These are phyloP conservation scores for Seriola rivoliana DNA, from an alignment of 2,113 vertebrate species.

Conservation along the genomic window DNA sequence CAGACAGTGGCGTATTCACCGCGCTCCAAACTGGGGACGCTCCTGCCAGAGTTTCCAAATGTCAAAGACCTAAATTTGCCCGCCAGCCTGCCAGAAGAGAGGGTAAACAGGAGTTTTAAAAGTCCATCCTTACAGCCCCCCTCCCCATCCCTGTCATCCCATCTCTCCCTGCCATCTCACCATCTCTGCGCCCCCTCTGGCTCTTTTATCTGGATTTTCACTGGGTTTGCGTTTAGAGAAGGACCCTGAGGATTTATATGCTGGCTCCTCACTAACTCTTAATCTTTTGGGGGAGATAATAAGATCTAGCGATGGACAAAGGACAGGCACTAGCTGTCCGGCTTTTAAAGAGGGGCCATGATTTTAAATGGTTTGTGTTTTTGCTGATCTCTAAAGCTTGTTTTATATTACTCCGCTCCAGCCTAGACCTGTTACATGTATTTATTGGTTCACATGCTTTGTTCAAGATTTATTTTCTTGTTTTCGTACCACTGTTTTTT, in stretches of 20 bases:
- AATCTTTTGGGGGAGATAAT: slow-evolving; percentile 87
- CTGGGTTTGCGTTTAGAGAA: slow-evolving; percentile 82
- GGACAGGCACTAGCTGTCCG: slow-evolving; percentile 83
- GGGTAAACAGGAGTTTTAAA: slow-evolving; percentile 91
- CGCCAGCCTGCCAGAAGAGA: slow-evolving; percentile 97
- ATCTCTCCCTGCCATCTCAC: slow-evolving; percentile 58
- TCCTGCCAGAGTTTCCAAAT: slow-evolving; percentile 99
- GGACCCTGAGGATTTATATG: slow-evolving; percentile 86
- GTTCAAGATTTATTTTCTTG: slow-evolving; percentile 79
- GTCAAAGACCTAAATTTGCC: slow-evolving; percentile 99
- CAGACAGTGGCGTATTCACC: slow-evolving; percentile 99
- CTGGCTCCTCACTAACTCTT: slow-evolving; percentile 85
- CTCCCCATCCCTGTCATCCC: slow-evolving; percentile 19
- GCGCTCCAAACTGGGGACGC: slow-evolving; percentile 97
- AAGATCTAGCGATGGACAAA: slow-evolving; percentile 85
- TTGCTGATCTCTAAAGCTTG: slow-evolving; percentile 84
- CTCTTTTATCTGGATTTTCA: slow-evolving; percentile 83
- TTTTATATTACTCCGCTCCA: slow-evolving; percentile 73
- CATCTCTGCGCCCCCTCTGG: slow-evolving; percentile 76
- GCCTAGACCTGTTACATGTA: slow-evolving; percentile 72
- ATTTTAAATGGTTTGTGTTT: slow-evolving; percentile 86
- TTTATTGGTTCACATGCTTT: slow-evolving; percentile 77
- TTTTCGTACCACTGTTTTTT: slow-evolving; percentile 63
- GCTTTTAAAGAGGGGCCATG: slow-evolving; percentile 81
- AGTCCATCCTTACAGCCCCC: slow-evolving; percentile 69